Evolutionary conservation across 2,113 vertebrate genomes (phyloP), one percentile per base, ranked within the genome.

Genomic region (Perca flavescens): DNA sequence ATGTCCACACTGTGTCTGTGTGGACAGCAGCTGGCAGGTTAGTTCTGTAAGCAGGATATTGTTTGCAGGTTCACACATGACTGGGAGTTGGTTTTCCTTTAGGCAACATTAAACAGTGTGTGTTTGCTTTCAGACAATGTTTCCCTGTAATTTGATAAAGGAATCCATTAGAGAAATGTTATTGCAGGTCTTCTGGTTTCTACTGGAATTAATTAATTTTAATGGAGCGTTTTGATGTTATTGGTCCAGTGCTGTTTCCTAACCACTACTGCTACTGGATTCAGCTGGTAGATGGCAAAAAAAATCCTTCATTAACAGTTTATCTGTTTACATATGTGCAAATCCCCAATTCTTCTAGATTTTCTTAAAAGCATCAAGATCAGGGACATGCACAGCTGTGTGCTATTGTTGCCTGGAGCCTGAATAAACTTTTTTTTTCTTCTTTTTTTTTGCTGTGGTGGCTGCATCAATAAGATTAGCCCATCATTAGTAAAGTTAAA

Each of bases 1-100:
- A 22, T 54, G 46, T 61, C 49, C 68, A 78, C 70, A 61, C 22
- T 57, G 77, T 28, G 57, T 63, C 58, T 36, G 58, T 34, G 63
- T 34, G 63, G 34, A 53, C 57, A 66, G 43, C 57, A 72, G 43
- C 61, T 74, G 63, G 17, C 71, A 63, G 22, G 54, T 62, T 68
- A 17, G 13, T n/a, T 53, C 17, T 68, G 71, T 52, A 34, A 43
- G 79, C 46, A 74, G 43, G n/a, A 70, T 67, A 28, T 47, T 65
- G 66, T 77, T 63, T 49, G 49, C 21, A 43, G 50, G 12, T 62
- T 46, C 22, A 54, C 65, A 36, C 56, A 57, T 49, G 72, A 54
- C 47, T 54, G 71, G 34, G 17, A 56, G 65, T 70, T 47, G 21
- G 14, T 71, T 71, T 71, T 49, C 53, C 80, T 64, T 43, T 1